phyloP scores from a whole-genome alignment of 2,113 vertebrate species.

The Columba livia region DNA sequence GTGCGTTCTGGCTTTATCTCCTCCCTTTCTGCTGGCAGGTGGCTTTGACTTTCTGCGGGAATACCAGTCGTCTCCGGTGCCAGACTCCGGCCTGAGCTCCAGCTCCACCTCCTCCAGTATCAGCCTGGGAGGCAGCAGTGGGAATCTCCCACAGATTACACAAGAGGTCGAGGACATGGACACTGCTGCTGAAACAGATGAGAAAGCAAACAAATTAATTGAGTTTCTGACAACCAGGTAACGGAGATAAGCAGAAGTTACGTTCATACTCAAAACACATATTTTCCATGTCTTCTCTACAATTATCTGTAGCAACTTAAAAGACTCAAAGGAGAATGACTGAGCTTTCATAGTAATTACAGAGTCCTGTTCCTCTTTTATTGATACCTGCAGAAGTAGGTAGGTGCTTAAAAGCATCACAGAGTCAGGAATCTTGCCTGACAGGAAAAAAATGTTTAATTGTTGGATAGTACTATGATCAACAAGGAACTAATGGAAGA shows the following conservation, averaged over 20 bases:
- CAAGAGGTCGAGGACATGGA: conserved; percentile 92
- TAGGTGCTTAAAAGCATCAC: background rate
- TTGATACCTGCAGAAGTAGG: background rate
- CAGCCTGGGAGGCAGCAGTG: conserved; percentile 93
- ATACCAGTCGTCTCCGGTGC: conserved; percentile 90
- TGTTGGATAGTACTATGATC: background rate
- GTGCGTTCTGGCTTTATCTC: conserved; percentile 42
- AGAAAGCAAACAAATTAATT: conserved; percentile 96
- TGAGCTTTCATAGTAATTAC: background rate
- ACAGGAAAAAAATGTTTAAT: background rate
- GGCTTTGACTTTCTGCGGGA: conserved; percentile 94
- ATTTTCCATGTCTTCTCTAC: background rate
- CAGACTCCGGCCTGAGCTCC: conserved; percentile 93
- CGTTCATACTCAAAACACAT: accelerated
- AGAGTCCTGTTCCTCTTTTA: background rate
- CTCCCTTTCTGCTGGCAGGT: conserved; percentile 73
- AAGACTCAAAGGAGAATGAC: background rate
- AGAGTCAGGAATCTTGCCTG: background rate
- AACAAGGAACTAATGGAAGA: background rate
- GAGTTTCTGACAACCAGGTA: conserved; percentile 98
- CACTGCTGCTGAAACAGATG: conserved; percentile 82
- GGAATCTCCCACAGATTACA: conserved; percentile 91
- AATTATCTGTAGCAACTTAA: background rate
- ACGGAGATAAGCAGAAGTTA: background rate
- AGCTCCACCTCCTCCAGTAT: conserved; percentile 96